Conservation (phyloP, 1,140 invertebrate genomes). For the Amyelois transitella region DNA sequence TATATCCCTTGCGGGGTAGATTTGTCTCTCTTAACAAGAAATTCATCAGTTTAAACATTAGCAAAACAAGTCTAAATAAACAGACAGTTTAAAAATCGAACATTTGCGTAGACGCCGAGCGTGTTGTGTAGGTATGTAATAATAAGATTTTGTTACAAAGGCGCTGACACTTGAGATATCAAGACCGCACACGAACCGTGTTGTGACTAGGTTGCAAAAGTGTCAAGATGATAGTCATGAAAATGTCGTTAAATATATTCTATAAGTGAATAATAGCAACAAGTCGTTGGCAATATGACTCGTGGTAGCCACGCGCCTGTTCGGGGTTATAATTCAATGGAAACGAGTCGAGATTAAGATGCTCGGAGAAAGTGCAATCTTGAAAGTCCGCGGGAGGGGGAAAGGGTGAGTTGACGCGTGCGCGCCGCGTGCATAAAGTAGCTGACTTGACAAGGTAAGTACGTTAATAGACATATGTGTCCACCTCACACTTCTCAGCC, state of each 20-base stretch:
- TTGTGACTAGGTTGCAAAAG: neutral
- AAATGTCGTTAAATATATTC: no score
- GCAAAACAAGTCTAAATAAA: no score
- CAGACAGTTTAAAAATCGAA: no score
- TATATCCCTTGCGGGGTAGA: no score
- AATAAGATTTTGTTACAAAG: neutral
- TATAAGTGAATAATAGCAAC: no score
- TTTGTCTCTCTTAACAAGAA: no score
- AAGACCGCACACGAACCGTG: neutral
- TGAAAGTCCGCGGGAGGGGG: conserved; percentile 15
- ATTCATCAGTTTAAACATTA: no score
- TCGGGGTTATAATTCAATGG: conserved; percentile 15
- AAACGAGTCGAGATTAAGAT: conserved; percentile 9
- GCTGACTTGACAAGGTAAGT: neutral
- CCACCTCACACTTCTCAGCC: no score
- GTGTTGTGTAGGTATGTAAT: no score
- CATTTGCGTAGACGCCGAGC: neutral
- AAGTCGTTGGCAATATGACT: no score
- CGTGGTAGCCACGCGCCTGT: conserved; percentile 2
- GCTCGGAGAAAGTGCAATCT: conserved; percentile 21
- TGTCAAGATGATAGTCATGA: no score
- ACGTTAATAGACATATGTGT: no score
- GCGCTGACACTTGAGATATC: neutral
- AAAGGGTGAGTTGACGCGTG: conserved; percentile 12
- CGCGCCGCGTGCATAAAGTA: conserved; percentile 8